A percentile compares a stretch with the other conserved stretches of the same genome.
Evolutionary conservation across 2,888 invertebrate species (phyloP).

Genomic region (Cyclophora punctaria): DNA sequence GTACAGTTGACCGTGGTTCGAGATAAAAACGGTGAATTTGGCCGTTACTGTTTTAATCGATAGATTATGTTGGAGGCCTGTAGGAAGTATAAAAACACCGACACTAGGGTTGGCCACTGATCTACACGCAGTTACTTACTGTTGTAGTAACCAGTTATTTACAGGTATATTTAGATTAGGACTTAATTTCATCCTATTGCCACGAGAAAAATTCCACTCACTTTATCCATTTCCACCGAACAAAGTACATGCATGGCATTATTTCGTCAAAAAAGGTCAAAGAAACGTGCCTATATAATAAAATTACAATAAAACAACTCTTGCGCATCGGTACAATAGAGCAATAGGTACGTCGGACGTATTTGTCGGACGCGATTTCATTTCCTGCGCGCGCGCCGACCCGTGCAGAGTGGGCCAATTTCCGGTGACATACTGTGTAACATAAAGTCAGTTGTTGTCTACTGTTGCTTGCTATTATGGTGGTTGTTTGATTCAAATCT

Average conservation of each 20-base stretch:
- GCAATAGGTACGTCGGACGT: slow-evolving; percentile 58
- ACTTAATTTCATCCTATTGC: too few species aligned
- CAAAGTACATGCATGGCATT: background rate
- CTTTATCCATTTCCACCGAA: too few species aligned
- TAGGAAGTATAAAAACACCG: too few species aligned
- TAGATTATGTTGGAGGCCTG: too few species aligned
- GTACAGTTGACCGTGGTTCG: too few species aligned
- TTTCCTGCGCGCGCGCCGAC: slow-evolving; percentile 69
- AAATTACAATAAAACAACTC: slow-evolving; percentile 11
- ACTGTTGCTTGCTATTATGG: slow-evolving; percentile 19
- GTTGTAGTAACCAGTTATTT: too few species aligned
- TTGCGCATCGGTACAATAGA: slow-evolving; percentile 51
- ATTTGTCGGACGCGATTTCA: slow-evolving; percentile 65
- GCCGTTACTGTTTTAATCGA: too few species aligned
- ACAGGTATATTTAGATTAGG: too few species aligned
- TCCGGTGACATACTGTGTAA: slow-evolving; percentile 43
- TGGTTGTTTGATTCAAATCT: slow-evolving; percentile 3
- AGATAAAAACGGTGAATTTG: too few species aligned
- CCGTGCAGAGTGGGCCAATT: slow-evolving; percentile 51
- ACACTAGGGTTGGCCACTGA: too few species aligned
- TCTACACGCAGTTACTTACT: too few species aligned
- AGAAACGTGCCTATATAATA: background rate
- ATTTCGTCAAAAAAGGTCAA: background rate
- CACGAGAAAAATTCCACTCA: too few species aligned
- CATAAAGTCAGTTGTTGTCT: slow-evolving; percentile 29